phyloP scores from a whole-genome alignment of 2,888 invertebrate genomes.

The Drosophila fulvimacula region DNA sequence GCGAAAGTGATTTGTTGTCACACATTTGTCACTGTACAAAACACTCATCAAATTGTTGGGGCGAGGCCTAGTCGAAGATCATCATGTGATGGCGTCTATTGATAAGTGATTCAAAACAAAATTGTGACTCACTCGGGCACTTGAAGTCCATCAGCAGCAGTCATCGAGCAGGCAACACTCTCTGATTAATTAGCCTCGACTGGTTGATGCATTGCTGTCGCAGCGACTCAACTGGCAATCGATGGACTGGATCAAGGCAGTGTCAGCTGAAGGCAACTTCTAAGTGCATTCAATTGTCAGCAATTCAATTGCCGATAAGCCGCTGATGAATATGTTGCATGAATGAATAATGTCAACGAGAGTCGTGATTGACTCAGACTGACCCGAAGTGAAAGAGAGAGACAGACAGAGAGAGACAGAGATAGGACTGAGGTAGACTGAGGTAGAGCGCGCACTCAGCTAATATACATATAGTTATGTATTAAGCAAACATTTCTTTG shows the following conservation, averaged over 20 bases:
- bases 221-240: slow-evolving; percentile 12
- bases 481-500: slow-evolving; percentile 50
- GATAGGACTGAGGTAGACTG: background rate
- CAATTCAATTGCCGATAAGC: slow-evolving; percentile 58
- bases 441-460: background rate
- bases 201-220: slow-evolving; percentile 67
- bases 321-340: slow-evolving; percentile 66
- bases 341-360: slow-evolving; percentile 34
- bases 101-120: slow-evolving; percentile 54
- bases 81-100: slow-evolving; percentile 17
- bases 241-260: slow-evolving; percentile 16
- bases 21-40: slow-evolving; percentile 74
- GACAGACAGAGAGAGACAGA: background rate
- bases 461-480: slow-evolving; percentile 30
- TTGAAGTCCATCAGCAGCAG: slow-evolving; percentile 9
- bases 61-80: slow-evolving; percentile 24
- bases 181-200: slow-evolving; percentile 59
- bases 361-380: background rate
- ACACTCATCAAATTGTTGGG: slow-evolving; percentile 49
- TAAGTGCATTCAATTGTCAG: slow-evolving; percentile 52
- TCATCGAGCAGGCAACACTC: slow-evolving; percentile 50
- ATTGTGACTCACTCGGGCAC: slow-evolving; percentile 56
- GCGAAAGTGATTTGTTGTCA: slow-evolving; percentile 73
- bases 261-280: slow-evolving; percentile 17
- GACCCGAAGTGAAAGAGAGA: background rate